Percentiles rank a stretch among this genome's conserved stretches.
These are phyloP conservation scores for Acanthisitta chloris DNA, from an alignment of 2,113 vertebrate species.

Conservation along the genomic window DNA sequence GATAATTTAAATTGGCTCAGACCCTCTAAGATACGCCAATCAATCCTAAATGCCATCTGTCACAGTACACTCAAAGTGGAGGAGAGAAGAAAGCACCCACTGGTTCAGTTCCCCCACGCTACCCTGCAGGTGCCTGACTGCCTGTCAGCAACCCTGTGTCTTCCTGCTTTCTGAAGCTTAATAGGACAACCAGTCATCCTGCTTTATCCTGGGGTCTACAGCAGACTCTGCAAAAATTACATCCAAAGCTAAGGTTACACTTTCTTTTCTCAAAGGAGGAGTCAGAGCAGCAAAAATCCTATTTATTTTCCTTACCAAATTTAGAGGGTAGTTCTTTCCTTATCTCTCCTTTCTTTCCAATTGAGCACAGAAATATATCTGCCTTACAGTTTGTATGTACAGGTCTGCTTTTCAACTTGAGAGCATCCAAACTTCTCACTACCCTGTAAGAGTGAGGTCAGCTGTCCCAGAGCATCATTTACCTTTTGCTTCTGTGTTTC, in stretches of 20 bases:
- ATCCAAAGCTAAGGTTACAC: neutral
- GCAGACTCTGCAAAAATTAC: neutral
- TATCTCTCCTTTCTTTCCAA: neutral
- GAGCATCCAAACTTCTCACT: neutral
- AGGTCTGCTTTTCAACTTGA: neutral
- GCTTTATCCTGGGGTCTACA: neutral
- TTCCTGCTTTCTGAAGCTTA: neutral
- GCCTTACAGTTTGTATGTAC: neutral
- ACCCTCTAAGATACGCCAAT: neutral
- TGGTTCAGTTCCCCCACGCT: neutral
- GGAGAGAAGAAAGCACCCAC: slow-evolving; percentile 38
- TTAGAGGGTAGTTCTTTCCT: neutral
- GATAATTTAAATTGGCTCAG: slow-evolving; percentile 42
- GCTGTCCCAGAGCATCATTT: neutral
- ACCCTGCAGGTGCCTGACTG: neutral
- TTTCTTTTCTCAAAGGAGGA: neutral
- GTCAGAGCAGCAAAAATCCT: neutral
- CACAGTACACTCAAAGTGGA: neutral
- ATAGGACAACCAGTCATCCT: neutral
- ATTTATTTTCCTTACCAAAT: neutral
- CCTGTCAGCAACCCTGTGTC: neutral
- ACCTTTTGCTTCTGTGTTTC: neutral
- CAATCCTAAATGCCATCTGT: slow-evolving; percentile 57
- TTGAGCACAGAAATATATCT: neutral
- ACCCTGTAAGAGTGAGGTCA: neutral